Base-by-base conservation (phyloP, 2,113 vertebrate species). In the Natator depressus region DNA sequence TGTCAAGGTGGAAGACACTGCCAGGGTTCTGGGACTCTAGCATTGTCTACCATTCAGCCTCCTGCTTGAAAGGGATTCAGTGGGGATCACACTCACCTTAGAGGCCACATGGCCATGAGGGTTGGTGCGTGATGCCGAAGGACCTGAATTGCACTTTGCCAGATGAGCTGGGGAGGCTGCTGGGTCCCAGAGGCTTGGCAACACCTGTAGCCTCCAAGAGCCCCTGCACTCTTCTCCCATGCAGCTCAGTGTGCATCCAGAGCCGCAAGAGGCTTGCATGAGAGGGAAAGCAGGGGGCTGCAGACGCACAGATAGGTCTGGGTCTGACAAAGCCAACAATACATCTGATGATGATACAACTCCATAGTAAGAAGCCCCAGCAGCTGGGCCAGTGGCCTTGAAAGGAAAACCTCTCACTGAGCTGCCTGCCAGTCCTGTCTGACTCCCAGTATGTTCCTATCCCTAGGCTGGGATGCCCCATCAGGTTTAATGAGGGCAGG, bases 401-500 rank as follows among this genome's bases (percentile, higher is more conserved):
- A 25, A 42, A 49, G 53, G 50, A 76, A 13, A 17, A 42, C 17
- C 50, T 35, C 87, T 87, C 80, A 49, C 38, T 62, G 47, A 85
- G 38, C 27, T 69, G 42, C 38, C 8, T 1, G 42, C 0, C 0
- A 3, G 47, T 17, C 0, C 27, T 80, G 79, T 55, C 1, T 69
- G 53, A 20, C 2, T 80, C 31, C 31, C 49, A 22, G 17, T 11
- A 20, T 9, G 19, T 24, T 14, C 54, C 25, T 35, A 35, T 35
- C 0, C 1, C 57, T 17, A 9, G 0, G 0, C 10, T 31, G 17
- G 4, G 27, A 6, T 47, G 0, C 0, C 20, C 86, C 42, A 17
- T 13, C 3, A 2, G 50, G 17, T 24, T 53, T 8, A 31, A 53
- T 53, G 29, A 53, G 8, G 20, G 25, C 50, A 22, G 10, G 75